These are phyloP conservation scores for Griposia aprilina DNA, from an alignment of 2,888 invertebrate species.

Conservation along the genomic window DNA sequence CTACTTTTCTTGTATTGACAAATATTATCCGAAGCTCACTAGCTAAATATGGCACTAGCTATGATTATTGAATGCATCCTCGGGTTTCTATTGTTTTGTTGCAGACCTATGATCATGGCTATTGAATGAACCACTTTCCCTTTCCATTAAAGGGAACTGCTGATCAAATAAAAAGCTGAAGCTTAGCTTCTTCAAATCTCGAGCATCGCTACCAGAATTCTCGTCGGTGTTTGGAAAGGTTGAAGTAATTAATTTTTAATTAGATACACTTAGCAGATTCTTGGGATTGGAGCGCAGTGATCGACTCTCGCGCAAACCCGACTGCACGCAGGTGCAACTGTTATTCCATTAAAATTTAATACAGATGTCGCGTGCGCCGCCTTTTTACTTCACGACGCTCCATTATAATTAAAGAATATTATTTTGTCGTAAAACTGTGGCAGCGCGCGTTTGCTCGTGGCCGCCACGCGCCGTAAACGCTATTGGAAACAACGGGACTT, in stretches of 20 bases:
- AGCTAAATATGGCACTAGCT: not conserved
- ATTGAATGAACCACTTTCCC: not conserved
- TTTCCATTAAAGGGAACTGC: conserved; percentile 3
- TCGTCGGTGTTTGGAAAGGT: conserved; percentile 69
- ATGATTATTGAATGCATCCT: not conserved
- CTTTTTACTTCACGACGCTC: conserved; percentile 86
- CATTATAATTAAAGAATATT: conserved; percentile 90
- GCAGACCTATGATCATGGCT: not conserved
- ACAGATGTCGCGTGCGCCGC: conserved; percentile 89
- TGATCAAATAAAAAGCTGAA: conserved; percentile 21
- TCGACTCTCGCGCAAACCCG: conserved; percentile 79
- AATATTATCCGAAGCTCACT: not conserved
- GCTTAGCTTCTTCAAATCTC: conserved; percentile 56
- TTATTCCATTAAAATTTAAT: conserved; percentile 89
- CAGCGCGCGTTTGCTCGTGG: conserved; percentile 74
- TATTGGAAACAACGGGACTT: conserved; percentile 81
- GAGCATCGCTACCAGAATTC: conserved; percentile 63
- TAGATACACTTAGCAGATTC: conserved; percentile 82
- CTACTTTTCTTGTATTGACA: not conserved
- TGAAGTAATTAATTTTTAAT: conserved; percentile 84
- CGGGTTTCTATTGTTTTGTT: not conserved
- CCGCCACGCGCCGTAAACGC: conserved; percentile 81
- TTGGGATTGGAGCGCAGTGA: conserved; percentile 76
- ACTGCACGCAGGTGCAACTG: conserved; percentile 85
- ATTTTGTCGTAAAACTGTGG: conserved; percentile 88